Evolutionary conservation across 2,113 vertebrate genomes (phyloP).

Genomic region (Pongo abelii): DNA sequence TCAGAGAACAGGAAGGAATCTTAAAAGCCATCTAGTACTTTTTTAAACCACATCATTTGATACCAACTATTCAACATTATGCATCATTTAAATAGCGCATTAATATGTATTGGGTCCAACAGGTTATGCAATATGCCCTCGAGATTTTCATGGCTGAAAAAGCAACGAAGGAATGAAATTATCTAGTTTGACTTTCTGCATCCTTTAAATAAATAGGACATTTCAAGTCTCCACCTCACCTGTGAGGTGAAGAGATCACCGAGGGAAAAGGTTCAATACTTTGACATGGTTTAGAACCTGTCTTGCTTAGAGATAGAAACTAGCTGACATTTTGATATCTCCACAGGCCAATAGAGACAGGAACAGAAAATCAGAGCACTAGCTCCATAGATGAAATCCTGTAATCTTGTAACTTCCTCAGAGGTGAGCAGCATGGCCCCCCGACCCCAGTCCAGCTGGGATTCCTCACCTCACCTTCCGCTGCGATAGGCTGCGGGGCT

Average conservation of each 20-base stretch:
- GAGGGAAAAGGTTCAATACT: background rate
- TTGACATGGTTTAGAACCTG: background rate
- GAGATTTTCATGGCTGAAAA: conserved; percentile 19
- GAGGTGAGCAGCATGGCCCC: background rate
- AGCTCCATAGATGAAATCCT: background rate
- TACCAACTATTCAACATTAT: conserved; percentile 16
- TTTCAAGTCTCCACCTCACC: background rate
- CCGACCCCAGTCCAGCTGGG: fast-evolving
- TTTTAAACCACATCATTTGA: conserved; percentile 31
- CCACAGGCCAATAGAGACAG: background rate
- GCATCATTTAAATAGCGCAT: conserved; percentile 45
- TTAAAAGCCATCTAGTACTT: conserved; percentile 9
- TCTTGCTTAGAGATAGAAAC: background rate
- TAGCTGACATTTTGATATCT: background rate
- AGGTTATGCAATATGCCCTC: conserved; percentile 36
- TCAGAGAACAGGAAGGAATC: background rate
- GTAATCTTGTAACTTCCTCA: background rate
- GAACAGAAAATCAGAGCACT: background rate
- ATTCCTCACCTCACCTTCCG: background rate
- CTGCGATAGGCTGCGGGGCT: background rate
- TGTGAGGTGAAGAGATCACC: background rate
- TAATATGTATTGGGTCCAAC: conserved; percentile 41
- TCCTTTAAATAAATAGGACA: background rate
- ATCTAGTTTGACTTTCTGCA: conserved; percentile 7
- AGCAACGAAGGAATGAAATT: conserved; percentile 45